A percentile compares a stretch with the other conserved stretches of the same genome.
These are phyloP conservation scores for Brenthis daphne DNA, from an alignment of 2,888 invertebrate species.

Conservation along the genomic window DNA sequence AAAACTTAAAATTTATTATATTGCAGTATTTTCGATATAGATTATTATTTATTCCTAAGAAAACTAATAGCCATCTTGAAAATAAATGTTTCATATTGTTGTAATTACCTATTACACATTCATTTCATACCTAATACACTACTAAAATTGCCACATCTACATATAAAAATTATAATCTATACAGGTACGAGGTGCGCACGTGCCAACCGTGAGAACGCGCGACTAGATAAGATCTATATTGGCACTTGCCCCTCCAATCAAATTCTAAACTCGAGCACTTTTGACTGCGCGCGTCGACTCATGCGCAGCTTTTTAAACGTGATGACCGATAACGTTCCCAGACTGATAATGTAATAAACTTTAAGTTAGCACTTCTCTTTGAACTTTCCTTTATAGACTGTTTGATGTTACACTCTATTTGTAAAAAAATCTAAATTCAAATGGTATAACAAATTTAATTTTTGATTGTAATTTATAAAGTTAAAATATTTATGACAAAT, in stretches of 20 bases:
- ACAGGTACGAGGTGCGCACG: slow-evolving; percentile 47
- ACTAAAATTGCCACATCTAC: slow-evolving; percentile 14
- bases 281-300: slow-evolving; percentile 46
- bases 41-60: no score
- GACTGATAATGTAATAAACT: slow-evolving; percentile 2
- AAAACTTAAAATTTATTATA: no score
- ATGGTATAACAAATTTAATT: no score
- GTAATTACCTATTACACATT: neutral
- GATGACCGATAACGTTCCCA: slow-evolving; percentile 28
- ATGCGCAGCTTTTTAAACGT: slow-evolving; percentile 33
- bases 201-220: slow-evolving; percentile 58
- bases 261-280: slow-evolving; percentile 47
- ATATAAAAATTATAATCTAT: slow-evolving; percentile 19
- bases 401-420: no score
- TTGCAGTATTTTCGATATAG: no score
- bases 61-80: no score
- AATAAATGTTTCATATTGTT: no score
- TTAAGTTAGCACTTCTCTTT: neutral
- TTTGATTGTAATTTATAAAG: no score
- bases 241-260: slow-evolving; percentile 57
- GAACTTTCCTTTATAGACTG: no score
- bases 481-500: no score
- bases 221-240: slow-evolving; percentile 58
- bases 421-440: no score
- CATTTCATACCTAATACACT: neutral